Conservation (phyloP, 2,797 vertebrate species). For the Sebastes minor region DNA sequence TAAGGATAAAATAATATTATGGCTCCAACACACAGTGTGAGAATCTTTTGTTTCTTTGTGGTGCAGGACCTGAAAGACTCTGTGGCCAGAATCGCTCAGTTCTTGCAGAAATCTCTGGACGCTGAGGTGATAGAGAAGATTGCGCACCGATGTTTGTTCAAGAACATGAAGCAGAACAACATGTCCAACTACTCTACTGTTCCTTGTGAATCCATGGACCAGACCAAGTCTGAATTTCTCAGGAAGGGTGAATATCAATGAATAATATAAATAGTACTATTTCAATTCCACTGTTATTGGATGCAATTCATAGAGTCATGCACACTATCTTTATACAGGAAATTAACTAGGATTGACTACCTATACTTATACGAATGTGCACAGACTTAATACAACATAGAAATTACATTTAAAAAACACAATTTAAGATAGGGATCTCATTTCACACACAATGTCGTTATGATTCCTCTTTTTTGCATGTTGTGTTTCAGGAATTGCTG, state of each 20-base stretch:
- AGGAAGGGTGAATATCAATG: conserved; percentile 74
- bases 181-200: conserved; percentile 81
- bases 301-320: neutral
- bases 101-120: conserved; percentile 72
- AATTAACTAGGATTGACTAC: neutral
- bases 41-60: neutral
- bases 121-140: conserved; percentile 67
- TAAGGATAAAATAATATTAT: no score
- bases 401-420: neutral
- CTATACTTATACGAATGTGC: neutral
- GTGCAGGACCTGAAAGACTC: conserved; percentile 74
- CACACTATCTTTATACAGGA: neutral
- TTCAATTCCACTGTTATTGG: neutral
- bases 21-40: neutral
- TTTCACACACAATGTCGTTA: neutral
- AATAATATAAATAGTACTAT: neutral
- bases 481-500: conserved; percentile 72
- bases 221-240: conserved; percentile 75
- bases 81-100: conserved; percentile 67
- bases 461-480: neutral
- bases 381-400: neutral
- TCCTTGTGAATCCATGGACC: conserved; percentile 70
- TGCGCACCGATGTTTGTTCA: conserved; percentile 74
- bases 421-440: neutral
- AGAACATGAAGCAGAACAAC: conserved; percentile 83